Evolutionary conservation across 2,888 invertebrate species (phyloP).

Genomic region (Drosophila sordidula): DNA sequence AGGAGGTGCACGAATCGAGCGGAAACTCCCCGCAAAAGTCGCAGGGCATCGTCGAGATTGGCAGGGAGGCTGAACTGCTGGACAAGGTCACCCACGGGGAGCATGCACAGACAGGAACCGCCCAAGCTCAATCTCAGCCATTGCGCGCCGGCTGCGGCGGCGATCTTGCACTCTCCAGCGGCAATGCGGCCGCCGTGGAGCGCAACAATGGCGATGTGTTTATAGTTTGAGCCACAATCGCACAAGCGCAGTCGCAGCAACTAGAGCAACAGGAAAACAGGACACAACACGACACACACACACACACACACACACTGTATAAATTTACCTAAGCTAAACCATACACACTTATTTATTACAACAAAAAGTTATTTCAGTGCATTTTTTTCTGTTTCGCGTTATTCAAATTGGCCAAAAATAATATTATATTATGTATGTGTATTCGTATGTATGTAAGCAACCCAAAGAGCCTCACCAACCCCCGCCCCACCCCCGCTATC

Average conservation of each 20-base stretch:
- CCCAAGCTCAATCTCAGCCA: slow-evolving; percentile 33
- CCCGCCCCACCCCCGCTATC: neutral
- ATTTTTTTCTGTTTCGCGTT: slow-evolving; percentile 32
- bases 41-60: slow-evolving; percentile 84
- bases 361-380: slow-evolving; percentile 15
- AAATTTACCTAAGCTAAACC: slow-evolving; percentile 43
- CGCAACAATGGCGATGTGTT: slow-evolving; percentile 65
- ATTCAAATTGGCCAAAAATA: slow-evolving; percentile 61
- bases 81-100: slow-evolving; percentile 58
- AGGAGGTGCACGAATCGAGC: slow-evolving; percentile 53
- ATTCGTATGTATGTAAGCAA: slow-evolving; percentile 28
- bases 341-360: slow-evolving; percentile 40
- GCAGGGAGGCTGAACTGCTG: slow-evolving; percentile 83
- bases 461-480: slow-evolving; percentile 3
- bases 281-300: slow-evolving; percentile 12
- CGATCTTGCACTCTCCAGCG: slow-evolving; percentile 37
- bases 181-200: slow-evolving; percentile 44
- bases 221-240: slow-evolving; percentile 54
- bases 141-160: slow-evolving; percentile 56
- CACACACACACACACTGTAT: slow-evolving; percentile 31
- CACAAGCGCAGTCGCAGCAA: slow-evolving; percentile 13
- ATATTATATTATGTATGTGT: slow-evolving; percentile 42
- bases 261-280: neutral
- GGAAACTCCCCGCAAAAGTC: slow-evolving; percentile 39
- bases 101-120: slow-evolving; percentile 7